Base-by-base conservation (phyloP, 2,888 invertebrate genomes). In the Cataglyphis albicans region DNA sequence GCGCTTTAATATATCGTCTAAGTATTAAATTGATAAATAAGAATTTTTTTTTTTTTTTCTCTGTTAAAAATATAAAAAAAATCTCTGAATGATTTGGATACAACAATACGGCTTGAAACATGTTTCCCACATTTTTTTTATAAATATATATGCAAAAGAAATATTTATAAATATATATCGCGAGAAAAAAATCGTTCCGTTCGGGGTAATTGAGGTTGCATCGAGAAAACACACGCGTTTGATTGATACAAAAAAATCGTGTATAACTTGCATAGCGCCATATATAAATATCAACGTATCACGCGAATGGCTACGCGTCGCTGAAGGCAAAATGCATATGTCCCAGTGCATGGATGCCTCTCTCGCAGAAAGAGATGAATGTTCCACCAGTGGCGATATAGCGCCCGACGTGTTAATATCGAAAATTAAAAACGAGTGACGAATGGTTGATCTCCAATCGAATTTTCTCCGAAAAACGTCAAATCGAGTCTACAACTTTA, bases 371-470 rank as follows among this genome's bases (percentile, higher is more conserved):
- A 55, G 55, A 25, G 48, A 75, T 15, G 35, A 68, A 29, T 55
- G 25, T 65, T 1, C 38, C 55, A 67, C 55, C 55, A n/a, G 68
- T 44, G 55, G 52, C n/a, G 38, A 55, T 15, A 25, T 68, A 38
- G 29, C 68, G 68, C 76, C 25, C 67, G 55, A 25, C 25, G 55
- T 52, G 75, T 65, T 67, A 67, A 68, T 68, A 76, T 25, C 5
- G 38, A 38, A 68, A 64, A 55, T 67, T 52, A 18, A 76, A 65
- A 68, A 68, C 67, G n/a, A 12, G 55, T 48, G 44, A 65, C 61
- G 32, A 44, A 74, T 41, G 61, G 41, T 61, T n/a, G n/a, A 64
- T n/a, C 12, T 4, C 9, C 32, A 41, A 74, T 74, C 64, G 64
- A 74, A 44, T 63, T 73, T 73, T 41, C 63, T 15, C n/a, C 32